Evolutionary conservation across 2,797 vertebrate species (phyloP), one percentile per base, ranked within the genome.

Genomic region (Manis pentadactyla): DNA sequence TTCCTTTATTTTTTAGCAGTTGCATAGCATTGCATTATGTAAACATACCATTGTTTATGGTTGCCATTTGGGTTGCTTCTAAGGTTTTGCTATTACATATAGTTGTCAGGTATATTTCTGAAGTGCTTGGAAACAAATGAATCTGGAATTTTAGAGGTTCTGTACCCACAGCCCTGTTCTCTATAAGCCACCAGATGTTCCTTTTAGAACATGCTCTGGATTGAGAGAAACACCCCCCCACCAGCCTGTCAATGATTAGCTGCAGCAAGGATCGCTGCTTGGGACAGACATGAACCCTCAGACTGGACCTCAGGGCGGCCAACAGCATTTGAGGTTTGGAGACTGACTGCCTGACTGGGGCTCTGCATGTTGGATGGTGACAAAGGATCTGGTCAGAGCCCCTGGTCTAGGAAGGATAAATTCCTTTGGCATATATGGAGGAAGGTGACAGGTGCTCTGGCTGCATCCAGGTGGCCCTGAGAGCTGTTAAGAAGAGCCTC

Each of bases 101-200:
- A 23, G 53, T 34, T 53, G 51, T 87, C 77, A 69, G 59, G 29
- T 77, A 7, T 63, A 53, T 74, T 89, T 93, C 88, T 69, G 82
- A 92, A 66, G 86, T 39, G 34, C 34, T 21, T 31, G 49, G 64
- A 57, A 89, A 78, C 7, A 37, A 14, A 14, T 0, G 0, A 14
- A 23, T 63, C 66, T 81, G 61, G 66, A 4, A 27, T 75, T 82
- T 73, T 39, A n/a, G 59, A 90, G 53, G 23, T 15, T 53, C 66
- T 9, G 23, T 21, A 11, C 17, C 53, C 14, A 17, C n/a, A 19
- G 25, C 17, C 74, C n/a, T n/a, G 37, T 21, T 46, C 51, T 31
- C n/a, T 63, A 8, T 2, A 7, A 31, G 13, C n/a, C n/a, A 2
- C 37, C 4, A 1, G 34, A 9, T 4, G 4, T 31, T 78, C 85